A percentile compares a stretch with the other conserved stretches of the same genome.
These are phyloP conservation scores for Limosa lapponica DNA, from an alignment of 2,797 vertebrate species.

Conservation along the genomic window DNA sequence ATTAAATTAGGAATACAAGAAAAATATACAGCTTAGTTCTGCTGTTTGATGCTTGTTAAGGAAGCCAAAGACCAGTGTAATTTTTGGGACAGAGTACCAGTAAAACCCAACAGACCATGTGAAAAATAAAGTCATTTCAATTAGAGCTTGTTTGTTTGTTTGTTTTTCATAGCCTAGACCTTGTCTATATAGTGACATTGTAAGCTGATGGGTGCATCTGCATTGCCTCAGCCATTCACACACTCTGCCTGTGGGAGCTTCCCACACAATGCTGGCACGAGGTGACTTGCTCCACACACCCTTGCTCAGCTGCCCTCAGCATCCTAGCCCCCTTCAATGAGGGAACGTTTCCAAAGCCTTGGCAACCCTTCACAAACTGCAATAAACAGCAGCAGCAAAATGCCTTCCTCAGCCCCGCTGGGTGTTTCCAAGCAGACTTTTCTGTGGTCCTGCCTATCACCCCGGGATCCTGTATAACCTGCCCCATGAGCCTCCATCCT, in stretches of 20 bases:
- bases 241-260: not conserved
- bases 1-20: not conserved
- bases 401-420: not conserved
- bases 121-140: not conserved
- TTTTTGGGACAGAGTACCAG: not conserved
- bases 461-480: not conserved
- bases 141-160: not conserved
- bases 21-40: not conserved
- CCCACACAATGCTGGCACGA: fast-evolving
- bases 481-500: not conserved
- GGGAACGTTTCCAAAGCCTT: not conserved
- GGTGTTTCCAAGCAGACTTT: not conserved
- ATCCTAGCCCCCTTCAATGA: not conserved
- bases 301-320: not conserved
- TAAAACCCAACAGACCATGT: not conserved
- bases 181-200: not conserved
- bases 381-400: not conserved
- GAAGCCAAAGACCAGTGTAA: not conserved
- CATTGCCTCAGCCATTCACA: not conserved
- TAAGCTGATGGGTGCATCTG: not conserved
- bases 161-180: not conserved
- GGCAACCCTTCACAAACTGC: not conserved
- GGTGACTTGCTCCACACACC: not conserved
- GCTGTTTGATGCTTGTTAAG: not conserved
- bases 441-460: not conserved